Base-by-base conservation (phyloP, 1,140 invertebrate species). In the Araneus ventricosus region DNA sequence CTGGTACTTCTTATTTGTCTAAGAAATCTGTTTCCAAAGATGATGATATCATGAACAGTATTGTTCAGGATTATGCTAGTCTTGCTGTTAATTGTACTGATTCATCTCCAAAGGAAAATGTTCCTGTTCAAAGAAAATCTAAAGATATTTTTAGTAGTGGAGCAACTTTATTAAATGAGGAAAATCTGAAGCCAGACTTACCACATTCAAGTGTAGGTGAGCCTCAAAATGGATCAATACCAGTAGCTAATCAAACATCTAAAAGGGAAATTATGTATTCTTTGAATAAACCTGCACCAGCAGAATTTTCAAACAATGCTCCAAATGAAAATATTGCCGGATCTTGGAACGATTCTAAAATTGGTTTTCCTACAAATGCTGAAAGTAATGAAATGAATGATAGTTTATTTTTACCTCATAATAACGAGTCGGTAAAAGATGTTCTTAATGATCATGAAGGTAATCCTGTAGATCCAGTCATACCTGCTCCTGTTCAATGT, bases 51-150 rank as follows among this genome's bases (percentile, higher is more conserved):
- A 10, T 41, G 37, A 82, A 45, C 24, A 45, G 80, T 52, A 30
- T 14, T 82, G 39, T 45, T 82, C 22, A 82, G 27, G 80, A 82
- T 82, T 82, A 45, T 82, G 39, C 80, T 82, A 24, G 37, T 34
- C 70, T 75, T 75, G 30, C 70, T 34, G 27, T 75, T 37, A 37
- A 5, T 17, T 34, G 30, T 75, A 3, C 70, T 20, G 70, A 37
- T 75, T 22, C 10, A 22, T 75, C 20, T 75, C 3, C 30, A 2
- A 75, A 75, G 22, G 70, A 37, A 75, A 75, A 34, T 5, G 14
- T 17, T 75, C 30, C 70, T 75, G 20, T 5, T 1, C 70, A 37
- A 20, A 75, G 30, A 17, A 75, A 14, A 20, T 14, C 34, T 34
- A 1, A 2, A 2, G 27, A 27, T 34, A 6, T 34, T 17, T 22